Base-by-base conservation (phyloP, 2,888 invertebrate species). In the Hydrotaea diabolus region DNA sequence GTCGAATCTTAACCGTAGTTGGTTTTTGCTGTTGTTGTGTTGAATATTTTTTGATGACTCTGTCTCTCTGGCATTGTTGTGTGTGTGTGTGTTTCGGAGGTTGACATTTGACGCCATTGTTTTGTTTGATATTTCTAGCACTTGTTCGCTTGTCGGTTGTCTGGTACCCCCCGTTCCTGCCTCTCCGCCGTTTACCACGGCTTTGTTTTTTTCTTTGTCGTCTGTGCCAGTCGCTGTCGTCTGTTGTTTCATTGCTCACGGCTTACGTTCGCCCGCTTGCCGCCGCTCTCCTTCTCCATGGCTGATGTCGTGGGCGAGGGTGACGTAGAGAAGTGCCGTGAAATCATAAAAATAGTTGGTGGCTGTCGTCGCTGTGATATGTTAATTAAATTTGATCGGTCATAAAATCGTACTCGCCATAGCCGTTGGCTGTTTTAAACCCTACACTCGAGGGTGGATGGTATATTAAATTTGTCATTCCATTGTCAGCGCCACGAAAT, bases 81-180 rank as follows among this genome's bases (percentile, higher is more conserved):
- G 9, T 0, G 11, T 23, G 11, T 59, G 59, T 26, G 21, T 21
- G 8, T 23, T 21, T 4, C 23, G 15, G 59, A 59, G 36, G 13
- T 49, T 84, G 84, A 66, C 81, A 76, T 75, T 76, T 78, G 78
- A 72, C 78, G 84, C 75, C 75, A 76, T 75, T 66, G 57, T 72
- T 72, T 72, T 57, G 59, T 59, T 59, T 59, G 59, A 15, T 23
- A 26, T 59, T 23, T 26, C 15, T 26, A 59, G 26, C 59, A 59
- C 59, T 59, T 59, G 59, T 59, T 59, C 15, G 59, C 77, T 26
- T 73, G 66, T 66, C 53, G 0, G n/a, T 55, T 53, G 23, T 31
- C 19, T n/a, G n/a, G 21, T 55, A 9, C 21, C 8, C 19, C 21
- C 17, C 9, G 55, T 55, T 19, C n/a, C 21, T 17, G 55, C 21